Evolutionary conservation across 2,113 vertebrate species (phyloP), one percentile per base, ranked within the genome.

Genomic region (Hymenochirus boettgeri): DNA sequence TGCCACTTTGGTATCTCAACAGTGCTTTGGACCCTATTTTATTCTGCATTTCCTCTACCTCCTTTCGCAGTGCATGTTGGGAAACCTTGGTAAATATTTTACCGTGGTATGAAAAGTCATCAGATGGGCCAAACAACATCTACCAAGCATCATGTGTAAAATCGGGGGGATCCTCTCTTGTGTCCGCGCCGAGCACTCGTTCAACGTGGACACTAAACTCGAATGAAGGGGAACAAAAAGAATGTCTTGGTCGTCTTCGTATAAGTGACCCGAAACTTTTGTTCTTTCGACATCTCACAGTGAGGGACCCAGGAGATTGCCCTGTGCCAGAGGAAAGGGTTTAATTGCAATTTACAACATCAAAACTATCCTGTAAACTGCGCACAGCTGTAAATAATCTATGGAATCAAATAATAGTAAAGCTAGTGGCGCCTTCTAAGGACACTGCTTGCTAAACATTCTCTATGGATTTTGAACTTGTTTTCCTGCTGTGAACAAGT

Each of bases 1-100:
- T 89, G 31, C 88, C 84, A 2, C 79, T 89, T 50, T 89, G 88
- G 86, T 89, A 89, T 37, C 79, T 87, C 51, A 89, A 81, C 5
- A 79, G 83, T 1, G 83, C 86, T 45, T 72, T 89, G 69, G 86
- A 89, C 71, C 86, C 86, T 0, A 75, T 89, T 5, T 74, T 89
- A 22, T 89, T 89, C 71, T 88, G 86, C 37, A 82, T 89, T 61
- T 89, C 86, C 26, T 89, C 88, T 1, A 74, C 76, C 58, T 84
- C 77, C 4, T 87, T 89, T 67, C 78, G 86, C 15, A 75, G 76
- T 69, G 85, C 83, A 0, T 88, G 86, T 71, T 77, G 76, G 76
- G 83, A 83, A 67, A 89, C 80, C 18, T 47, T 89, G 22, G 35
- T 47, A 1, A 59, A 72, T 15, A 55, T 83, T 17, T 69, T 64